These are phyloP conservation scores for Mylabris phalerata DNA, from an alignment of 1,140 invertebrate species.

Conservation along the genomic window DNA sequence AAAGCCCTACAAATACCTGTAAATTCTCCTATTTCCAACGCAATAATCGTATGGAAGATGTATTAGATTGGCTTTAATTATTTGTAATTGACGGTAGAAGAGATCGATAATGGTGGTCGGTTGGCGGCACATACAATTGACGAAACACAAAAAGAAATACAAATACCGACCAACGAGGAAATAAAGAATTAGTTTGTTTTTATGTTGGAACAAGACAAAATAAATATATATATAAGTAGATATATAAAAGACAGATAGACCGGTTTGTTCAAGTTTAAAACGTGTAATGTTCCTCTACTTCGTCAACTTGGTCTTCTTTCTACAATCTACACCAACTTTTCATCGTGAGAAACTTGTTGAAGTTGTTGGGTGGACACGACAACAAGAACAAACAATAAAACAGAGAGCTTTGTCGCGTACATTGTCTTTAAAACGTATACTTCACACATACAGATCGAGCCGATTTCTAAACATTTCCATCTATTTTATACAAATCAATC, in stretches of 20 bases:
- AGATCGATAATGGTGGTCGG: slow-evolving; percentile 25
- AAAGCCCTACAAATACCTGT: no score
- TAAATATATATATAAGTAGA: not conserved
- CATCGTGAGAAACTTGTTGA: no score
- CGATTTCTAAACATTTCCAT: no score
- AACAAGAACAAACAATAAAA: no score
- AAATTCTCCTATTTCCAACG: no score
- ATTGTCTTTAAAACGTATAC: no score
- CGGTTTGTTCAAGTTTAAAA: not conserved
- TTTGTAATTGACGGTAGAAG: slow-evolving; percentile 27
- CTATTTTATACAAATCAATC: no score
- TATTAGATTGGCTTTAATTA: slow-evolving; percentile 15
- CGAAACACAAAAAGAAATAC: no score
- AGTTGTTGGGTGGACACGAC: no score
- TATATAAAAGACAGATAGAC: not conserved
- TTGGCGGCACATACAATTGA: slow-evolving; percentile 22
- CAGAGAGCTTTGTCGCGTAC: no score
- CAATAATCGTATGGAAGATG: no score
- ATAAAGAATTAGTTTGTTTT: slow-evolving; percentile 20
- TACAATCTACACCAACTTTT: not conserved
- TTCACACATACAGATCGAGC: no score
- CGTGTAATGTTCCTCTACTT: not conserved
- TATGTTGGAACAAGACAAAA: not conserved
- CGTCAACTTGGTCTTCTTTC: slow-evolving; percentile 1
- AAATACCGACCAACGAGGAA: slow-evolving; percentile 9